Evolutionary conservation across 1,140 invertebrate genomes (phyloP).

Genomic region (Maconellicoccus hirsutus): DNA sequence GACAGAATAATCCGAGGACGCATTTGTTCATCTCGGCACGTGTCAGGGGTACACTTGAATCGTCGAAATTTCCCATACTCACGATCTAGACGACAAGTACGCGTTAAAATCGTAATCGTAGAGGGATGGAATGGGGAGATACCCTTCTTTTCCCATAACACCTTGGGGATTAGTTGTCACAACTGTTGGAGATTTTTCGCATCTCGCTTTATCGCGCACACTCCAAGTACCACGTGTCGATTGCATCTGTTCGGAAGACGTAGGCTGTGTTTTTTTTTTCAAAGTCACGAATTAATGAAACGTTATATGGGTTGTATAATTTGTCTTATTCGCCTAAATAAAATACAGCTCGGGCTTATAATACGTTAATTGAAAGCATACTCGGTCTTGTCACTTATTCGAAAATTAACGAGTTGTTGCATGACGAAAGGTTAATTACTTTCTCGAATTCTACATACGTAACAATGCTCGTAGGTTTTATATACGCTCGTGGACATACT

Average conservation of each 20-base stretch:
- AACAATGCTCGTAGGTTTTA: background rate
- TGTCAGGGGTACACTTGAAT: too few species aligned
- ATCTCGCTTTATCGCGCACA: background rate
- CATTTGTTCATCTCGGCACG: too few species aligned
- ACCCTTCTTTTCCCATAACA: conserved; percentile 1
- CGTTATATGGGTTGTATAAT: too few species aligned
- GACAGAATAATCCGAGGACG: too few species aligned
- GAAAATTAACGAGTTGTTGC: background rate
- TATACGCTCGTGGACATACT: too few species aligned
- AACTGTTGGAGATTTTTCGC: background rate
- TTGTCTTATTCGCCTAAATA: too few species aligned
- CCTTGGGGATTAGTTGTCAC: background rate
- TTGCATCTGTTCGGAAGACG: too few species aligned
- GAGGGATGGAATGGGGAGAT: too few species aligned
- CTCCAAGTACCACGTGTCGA: too few species aligned
- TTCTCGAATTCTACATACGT: background rate
- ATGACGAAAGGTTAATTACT: conserved; percentile 2
- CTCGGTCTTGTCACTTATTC: background rate
- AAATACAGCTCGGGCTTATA: background rate
- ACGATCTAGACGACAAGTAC: too few species aligned
- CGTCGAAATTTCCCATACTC: background rate
- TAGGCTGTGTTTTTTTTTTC: too few species aligned
- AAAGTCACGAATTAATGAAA: background rate
- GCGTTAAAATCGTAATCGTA: background rate
- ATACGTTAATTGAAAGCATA: background rate